Conservation (phyloP, 2,888 invertebrate genomes). For the Omphaloscelis lunosa region DNA sequence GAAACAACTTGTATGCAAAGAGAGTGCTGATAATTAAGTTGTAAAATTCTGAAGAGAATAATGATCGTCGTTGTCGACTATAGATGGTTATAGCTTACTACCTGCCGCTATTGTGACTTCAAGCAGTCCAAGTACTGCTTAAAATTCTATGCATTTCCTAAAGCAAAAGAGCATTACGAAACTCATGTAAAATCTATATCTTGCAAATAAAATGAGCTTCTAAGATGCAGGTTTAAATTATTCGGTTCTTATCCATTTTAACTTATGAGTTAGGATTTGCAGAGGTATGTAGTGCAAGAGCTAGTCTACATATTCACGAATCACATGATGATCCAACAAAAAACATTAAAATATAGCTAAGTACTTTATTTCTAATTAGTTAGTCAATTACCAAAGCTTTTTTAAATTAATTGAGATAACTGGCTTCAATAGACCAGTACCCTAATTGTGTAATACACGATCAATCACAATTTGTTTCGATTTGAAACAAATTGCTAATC, state of each 20-base stretch:
- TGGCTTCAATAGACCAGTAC: slow-evolving; percentile 16
- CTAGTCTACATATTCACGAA: slow-evolving; percentile 10
- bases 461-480: no score
- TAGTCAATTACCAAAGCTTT: slow-evolving; percentile 20
- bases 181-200: slow-evolving; percentile 15
- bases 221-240: slow-evolving; percentile 21
- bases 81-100: slow-evolving; percentile 34
- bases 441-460: no score
- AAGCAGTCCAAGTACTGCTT: slow-evolving; percentile 34
- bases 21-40: slow-evolving; percentile 64
- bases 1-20: slow-evolving; percentile 63
- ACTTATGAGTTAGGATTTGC: slow-evolving; percentile 15
- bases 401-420: slow-evolving; percentile 44
- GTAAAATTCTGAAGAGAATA: slow-evolving; percentile 63
- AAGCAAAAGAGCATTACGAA: not conserved
- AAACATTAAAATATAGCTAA: slow-evolving; percentile 18
- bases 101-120: slow-evolving; percentile 40
- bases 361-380: slow-evolving; percentile 38
- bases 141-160: slow-evolving; percentile 42
- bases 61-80: slow-evolving; percentile 35
- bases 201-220: slow-evolving; percentile 11
- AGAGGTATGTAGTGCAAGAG: slow-evolving; percentile 25
- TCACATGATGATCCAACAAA: slow-evolving; percentile 27
- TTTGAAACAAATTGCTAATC: no score
- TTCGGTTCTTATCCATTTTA: slow-evolving; percentile 20